These are phyloP conservation scores for Pseudoatta argentina DNA, from an alignment of 1,140 invertebrate species.

Conservation along the genomic window DNA sequence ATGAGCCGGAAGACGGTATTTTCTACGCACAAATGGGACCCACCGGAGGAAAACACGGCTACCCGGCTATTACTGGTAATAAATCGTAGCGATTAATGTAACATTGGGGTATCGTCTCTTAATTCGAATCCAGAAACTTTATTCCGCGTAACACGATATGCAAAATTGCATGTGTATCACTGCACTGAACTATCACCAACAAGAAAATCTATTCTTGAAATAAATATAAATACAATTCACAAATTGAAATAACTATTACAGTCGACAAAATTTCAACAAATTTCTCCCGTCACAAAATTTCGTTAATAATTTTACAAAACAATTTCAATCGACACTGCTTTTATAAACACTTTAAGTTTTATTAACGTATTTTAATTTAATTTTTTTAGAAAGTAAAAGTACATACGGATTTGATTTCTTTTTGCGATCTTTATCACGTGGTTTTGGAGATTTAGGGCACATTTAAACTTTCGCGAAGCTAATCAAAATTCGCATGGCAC, in stretches of 20 bases:
- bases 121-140: neutral
- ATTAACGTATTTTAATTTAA: neutral
- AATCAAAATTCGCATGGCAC: conserved; percentile 36
- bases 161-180: neutral
- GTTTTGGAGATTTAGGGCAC: neutral
- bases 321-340: neutral
- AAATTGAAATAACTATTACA: neutral
- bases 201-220: neutral
- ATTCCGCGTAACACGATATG: no score
- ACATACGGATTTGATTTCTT: neutral
- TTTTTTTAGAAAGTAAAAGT: conserved; percentile 12
- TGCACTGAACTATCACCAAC: neutral
- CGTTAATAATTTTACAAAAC: neutral
- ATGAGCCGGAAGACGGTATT: conserved; percentile 95
- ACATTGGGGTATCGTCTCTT: neutral
- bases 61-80: conserved; percentile 94
- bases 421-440: neutral
- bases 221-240: neutral
- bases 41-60: conserved; percentile 94
- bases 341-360: neutral
- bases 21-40: conserved; percentile 97
- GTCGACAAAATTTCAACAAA: neutral
- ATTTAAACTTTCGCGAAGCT: conserved; percentile 1
- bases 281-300: neutral
- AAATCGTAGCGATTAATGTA: neutral